A percentile compares a stretch with the other conserved stretches of the same genome.
These are phyloP conservation scores for Sinohyriopsis cumingii DNA, from an alignment of 2,888 invertebrate species.

Conservation along the genomic window DNA sequence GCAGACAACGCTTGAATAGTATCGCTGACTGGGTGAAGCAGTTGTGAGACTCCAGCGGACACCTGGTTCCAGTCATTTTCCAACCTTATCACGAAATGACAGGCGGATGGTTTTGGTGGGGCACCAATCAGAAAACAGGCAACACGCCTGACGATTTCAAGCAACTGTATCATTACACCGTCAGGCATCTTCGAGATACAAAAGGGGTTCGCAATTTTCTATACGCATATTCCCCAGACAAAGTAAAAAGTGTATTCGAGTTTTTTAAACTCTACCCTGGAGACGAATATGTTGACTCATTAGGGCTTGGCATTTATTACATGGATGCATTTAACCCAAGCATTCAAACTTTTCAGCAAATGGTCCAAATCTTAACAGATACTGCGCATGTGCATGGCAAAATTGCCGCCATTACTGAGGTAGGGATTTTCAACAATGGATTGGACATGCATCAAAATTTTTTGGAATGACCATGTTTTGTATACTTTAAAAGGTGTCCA, in stretches of 20 bases:
- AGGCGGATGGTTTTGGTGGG: conserved; percentile 44
- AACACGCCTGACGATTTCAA: conserved; percentile 27
- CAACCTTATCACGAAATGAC: conserved; percentile 41
- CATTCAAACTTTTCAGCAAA: conserved; percentile 5
- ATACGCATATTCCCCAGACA: conserved; percentile 31
- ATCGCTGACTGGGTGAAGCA: conserved; percentile 22
- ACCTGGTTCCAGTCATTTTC: conserved; percentile 28
- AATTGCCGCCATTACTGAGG: conserved; percentile 34
- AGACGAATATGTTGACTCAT: conserved; percentile 28
- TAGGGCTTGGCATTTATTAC: conserved; percentile 34
- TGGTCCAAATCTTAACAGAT: conserved; percentile 16
- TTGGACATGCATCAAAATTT: conserved; percentile 21
- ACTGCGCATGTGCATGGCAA: conserved; percentile 22
- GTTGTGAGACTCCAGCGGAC: conserved; percentile 22
- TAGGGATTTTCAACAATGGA: conserved; percentile 21
- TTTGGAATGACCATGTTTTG: conserved; percentile 30
- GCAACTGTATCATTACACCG: conserved; percentile 24
- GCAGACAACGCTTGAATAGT: conserved; percentile 11
- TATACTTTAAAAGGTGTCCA: conserved; percentile 13
- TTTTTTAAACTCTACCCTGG: conserved; percentile 32
- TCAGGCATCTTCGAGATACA: conserved; percentile 23
- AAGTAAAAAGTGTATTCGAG: conserved; percentile 16
- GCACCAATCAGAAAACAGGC: conserved; percentile 15
- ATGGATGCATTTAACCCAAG: conserved; percentile 4
- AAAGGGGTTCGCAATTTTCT: conserved; percentile 35